Evolutionary conservation across 2,113 vertebrate genomes (phyloP).

Genomic region (Condylura cristata): DNA sequence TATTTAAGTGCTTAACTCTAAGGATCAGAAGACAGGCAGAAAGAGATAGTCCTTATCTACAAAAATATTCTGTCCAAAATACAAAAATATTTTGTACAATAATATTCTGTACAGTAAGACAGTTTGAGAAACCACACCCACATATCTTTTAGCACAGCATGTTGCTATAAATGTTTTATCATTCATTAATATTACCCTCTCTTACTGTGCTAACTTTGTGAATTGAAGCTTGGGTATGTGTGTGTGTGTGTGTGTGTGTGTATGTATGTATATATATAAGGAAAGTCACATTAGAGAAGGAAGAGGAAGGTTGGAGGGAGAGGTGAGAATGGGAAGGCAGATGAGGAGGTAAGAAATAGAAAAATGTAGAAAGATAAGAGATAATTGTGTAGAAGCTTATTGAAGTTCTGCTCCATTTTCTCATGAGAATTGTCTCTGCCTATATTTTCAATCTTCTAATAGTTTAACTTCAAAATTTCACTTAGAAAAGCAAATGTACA

Average conservation of each 20-base stretch:
- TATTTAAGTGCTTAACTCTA: background rate
- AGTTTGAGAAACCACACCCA: background rate
- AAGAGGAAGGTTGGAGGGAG: background rate
- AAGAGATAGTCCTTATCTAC: too few species aligned
- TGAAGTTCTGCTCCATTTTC: background rate
- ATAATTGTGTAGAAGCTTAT: background rate
- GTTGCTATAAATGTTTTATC: background rate
- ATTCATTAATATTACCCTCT: background rate
- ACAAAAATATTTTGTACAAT: too few species aligned
- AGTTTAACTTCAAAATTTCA: background rate
- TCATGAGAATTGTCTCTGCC: background rate
- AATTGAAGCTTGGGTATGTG: background rate
- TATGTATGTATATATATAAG: background rate
- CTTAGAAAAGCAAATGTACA: background rate
- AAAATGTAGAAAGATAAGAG: background rate
- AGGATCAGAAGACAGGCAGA: background rate
- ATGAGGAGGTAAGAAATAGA: background rate
- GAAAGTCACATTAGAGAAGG: background rate
- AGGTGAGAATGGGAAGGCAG: background rate
- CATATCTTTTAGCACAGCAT: background rate
- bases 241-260: too few species aligned
- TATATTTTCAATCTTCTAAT: slow-evolving; percentile 38
- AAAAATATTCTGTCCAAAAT: too few species aligned
- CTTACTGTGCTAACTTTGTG: background rate
- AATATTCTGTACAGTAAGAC: too few species aligned